Conservation (phyloP, 2,888 invertebrate genomes). For the Melitaea athalia region DNA sequence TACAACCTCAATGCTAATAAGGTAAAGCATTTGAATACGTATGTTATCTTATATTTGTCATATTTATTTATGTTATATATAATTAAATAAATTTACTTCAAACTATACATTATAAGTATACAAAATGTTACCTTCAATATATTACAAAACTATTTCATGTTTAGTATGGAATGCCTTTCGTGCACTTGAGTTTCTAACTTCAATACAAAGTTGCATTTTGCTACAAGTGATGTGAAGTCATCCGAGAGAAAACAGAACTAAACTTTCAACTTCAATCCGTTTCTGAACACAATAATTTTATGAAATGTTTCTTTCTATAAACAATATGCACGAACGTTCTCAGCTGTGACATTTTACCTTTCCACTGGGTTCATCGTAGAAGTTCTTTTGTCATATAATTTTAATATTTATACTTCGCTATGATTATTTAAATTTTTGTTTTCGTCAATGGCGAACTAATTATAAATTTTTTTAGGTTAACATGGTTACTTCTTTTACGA, state of each 20-base stretch:
- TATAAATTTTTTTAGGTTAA: too few relatives aligned
- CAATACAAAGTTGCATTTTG: slow-evolving; percentile 6
- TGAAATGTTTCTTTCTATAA: slow-evolving; percentile 9
- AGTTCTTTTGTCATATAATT: slow-evolving; percentile 14
- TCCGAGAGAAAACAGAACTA: slow-evolving; percentile 4
- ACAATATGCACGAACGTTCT: slow-evolving; percentile 17
- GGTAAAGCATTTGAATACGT: slow-evolving; percentile 49
- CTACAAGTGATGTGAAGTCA: slow-evolving; percentile 6
- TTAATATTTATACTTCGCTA: slow-evolving; percentile 9
- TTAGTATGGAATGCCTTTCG: neutral
- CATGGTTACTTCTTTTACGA: too few relatives aligned
- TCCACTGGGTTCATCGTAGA: slow-evolving; percentile 10
- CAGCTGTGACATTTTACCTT: slow-evolving; percentile 13
- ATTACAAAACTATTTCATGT: too few relatives aligned
- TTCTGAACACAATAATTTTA: slow-evolving; percentile 17
- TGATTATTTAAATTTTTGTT: neutral
- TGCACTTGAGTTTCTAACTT: slow-evolving; percentile 7
- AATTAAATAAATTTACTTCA: too few relatives aligned
- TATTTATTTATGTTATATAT: too few relatives aligned
- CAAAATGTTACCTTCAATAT: too few relatives aligned
- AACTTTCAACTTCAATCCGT: slow-evolving; percentile 8
- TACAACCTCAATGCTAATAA: slow-evolving; percentile 88
- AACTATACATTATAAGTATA: too few relatives aligned
- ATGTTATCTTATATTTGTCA: neutral
- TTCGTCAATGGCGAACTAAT: neutral